These are phyloP conservation scores for Malachius bipustulatus DNA, from an alignment of 2,888 invertebrate species.

Conservation along the genomic window DNA sequence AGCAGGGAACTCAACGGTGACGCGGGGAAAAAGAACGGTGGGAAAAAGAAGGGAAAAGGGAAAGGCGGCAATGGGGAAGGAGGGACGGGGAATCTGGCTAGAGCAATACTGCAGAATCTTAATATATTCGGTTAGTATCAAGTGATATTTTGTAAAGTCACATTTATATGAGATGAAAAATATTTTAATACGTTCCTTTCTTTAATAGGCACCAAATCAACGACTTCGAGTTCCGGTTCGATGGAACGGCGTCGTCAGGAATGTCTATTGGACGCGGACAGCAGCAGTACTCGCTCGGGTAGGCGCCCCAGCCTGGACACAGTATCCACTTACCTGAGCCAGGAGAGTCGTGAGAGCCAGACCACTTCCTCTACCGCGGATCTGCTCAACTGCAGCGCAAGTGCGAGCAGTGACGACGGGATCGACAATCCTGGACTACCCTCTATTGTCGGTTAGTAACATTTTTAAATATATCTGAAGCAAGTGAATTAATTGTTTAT, in stretches of 20 bases:
- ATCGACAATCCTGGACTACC: slow-evolving; percentile 25
- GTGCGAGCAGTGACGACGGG: slow-evolving; percentile 31
- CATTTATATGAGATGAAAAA: not conserved
- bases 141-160: slow-evolving; percentile 3
- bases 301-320: slow-evolving; percentile 77
- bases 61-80: slow-evolving; percentile 35
- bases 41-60: slow-evolving; percentile 35
- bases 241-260: slow-evolving; percentile 27
- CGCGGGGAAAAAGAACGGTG: slow-evolving; percentile 22
- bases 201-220: slow-evolving; percentile 37
- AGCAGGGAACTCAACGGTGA: slow-evolving; percentile 27
- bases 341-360: slow-evolving; percentile 62
- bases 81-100: slow-evolving; percentile 52
- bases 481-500: too few species aligned
- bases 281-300: slow-evolving; percentile 63
- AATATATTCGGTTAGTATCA: slow-evolving; percentile 59
- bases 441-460: slow-evolving; percentile 30
- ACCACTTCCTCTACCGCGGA: slow-evolving; percentile 33
- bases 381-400: slow-evolving; percentile 31
- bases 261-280: slow-evolving; percentile 49
- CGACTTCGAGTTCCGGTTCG: slow-evolving; percentile 25
- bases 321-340: slow-evolving; percentile 79
- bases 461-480: too few species aligned
- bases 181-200: not conserved
- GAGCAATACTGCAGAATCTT: slow-evolving; percentile 67